Percentiles rank a stretch among this genome's conserved stretches.
Evolutionary conservation across 2,113 vertebrate genomes (phyloP).

Genomic region (Cyrtonyx montezumae): DNA sequence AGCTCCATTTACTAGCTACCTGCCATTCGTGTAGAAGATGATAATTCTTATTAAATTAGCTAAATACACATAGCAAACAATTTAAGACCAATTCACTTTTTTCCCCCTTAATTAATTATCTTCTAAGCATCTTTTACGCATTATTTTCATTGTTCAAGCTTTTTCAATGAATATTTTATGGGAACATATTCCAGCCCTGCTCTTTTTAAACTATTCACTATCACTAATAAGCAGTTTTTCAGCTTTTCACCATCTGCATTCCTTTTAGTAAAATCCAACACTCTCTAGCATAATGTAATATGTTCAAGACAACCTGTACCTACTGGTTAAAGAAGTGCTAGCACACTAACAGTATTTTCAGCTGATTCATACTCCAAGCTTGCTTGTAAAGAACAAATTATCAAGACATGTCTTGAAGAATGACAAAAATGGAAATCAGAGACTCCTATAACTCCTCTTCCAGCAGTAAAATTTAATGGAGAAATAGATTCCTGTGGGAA

Average conservation of each 20-base stretch:
- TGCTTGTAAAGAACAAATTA: background rate
- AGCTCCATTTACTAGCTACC: constrained; percentile 22
- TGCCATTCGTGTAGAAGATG: constrained; percentile 15
- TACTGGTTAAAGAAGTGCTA: background rate
- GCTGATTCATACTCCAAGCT: background rate
- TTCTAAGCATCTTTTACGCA: constrained; percentile 19
- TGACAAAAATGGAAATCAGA: background rate
- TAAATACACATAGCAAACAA: constrained; percentile 42
- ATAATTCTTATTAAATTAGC: constrained; percentile 33
- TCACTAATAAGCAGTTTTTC: background rate
- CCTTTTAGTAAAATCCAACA: background rate
- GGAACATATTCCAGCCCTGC: background rate
- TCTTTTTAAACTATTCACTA: background rate
- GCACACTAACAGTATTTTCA: background rate
- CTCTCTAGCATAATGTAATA: background rate
- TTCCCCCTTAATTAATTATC: constrained; percentile 47
- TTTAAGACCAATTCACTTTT: constrained; percentile 34
- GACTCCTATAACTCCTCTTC: background rate
- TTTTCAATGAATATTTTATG: constrained; percentile 67
- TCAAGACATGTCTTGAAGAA: background rate
- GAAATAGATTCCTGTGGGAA: background rate
- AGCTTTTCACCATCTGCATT: background rate
- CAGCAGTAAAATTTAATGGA: background rate
- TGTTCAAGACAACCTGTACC: background rate
- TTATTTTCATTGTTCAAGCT: constrained; percentile 56